Percentiles rank a stretch among this genome's conserved stretches.
Conservation (phyloP, 2,888 invertebrate species). For the Arrhopalites spinosus region DNA sequence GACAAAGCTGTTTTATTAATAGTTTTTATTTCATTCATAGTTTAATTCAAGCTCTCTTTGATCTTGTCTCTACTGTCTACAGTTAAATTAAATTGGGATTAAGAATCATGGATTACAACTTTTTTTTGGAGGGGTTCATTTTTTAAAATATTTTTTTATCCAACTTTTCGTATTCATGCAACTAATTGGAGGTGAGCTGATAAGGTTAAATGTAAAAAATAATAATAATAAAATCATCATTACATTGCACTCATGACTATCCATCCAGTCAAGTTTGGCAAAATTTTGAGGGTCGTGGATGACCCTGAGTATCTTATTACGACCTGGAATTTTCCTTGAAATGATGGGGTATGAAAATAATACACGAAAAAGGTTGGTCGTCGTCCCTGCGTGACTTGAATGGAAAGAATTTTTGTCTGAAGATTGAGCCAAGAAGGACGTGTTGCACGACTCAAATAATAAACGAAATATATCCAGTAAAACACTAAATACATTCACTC, state of each 20-base stretch:
- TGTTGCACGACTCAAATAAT: constrained; percentile 48
- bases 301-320: constrained; percentile 37
- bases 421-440: constrained; percentile 42
- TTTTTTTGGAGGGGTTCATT: too few species aligned
- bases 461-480: constrained; percentile 53
- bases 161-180: neutral
- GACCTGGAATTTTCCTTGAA: constrained; percentile 14
- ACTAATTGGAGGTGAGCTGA: neutral
- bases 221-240: neutral
- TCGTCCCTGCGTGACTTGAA: constrained; percentile 16
- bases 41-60: too few species aligned
- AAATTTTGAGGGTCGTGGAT: constrained; percentile 47
- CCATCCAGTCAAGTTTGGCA: constrained; percentile 46
- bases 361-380: constrained; percentile 10
- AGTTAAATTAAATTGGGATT: too few species aligned
- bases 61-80: too few species aligned
- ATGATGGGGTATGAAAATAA: constrained; percentile 31
- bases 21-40: too few species aligned
- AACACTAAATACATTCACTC: constrained; percentile 45
- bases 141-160: neutral
- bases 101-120: too few species aligned
- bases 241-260: constrained; percentile 36
- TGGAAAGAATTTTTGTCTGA: constrained; percentile 10
- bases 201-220: too few species aligned
- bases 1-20: too few species aligned